Conservation (phyloP, 2,797 vertebrate genomes). For the Clamator glandarius region DNA sequence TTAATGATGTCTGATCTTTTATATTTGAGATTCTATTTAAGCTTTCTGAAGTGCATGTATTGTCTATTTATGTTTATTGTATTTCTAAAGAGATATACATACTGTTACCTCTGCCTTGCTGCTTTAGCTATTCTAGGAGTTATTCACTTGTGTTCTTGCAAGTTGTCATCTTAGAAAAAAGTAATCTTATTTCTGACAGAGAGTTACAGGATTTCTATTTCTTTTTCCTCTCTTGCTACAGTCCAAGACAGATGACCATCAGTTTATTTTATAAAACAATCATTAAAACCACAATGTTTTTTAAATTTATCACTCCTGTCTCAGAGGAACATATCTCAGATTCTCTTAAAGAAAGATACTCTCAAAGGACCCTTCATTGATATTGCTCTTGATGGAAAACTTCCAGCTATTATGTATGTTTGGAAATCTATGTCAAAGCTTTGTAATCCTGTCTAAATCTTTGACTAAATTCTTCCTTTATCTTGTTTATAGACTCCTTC, state of each 20-base stretch:
- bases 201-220: background rate
- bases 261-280: background rate
- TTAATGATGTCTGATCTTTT: background rate
- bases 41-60: background rate
- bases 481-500: background rate
- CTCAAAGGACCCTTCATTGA: background rate
- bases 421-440: background rate
- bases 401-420: background rate
- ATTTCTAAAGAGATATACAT: background rate
- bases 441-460: background rate
- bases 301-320: background rate
- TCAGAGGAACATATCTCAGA: background rate
- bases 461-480: background rate
- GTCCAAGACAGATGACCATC: background rate
- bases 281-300: background rate
- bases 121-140: fast-evolving
- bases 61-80: background rate
- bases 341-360: background rate
- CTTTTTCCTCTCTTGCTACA: background rate
- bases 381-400: background rate
- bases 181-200: background rate
- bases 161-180: background rate
- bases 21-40: background rate
- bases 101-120: background rate
- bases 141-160: background rate